Percentiles rank a stretch among this genome's conserved stretches.
Evolutionary conservation across 2,797 vertebrate genomes (phyloP).

Genomic region (Sebastes minor): DNA sequence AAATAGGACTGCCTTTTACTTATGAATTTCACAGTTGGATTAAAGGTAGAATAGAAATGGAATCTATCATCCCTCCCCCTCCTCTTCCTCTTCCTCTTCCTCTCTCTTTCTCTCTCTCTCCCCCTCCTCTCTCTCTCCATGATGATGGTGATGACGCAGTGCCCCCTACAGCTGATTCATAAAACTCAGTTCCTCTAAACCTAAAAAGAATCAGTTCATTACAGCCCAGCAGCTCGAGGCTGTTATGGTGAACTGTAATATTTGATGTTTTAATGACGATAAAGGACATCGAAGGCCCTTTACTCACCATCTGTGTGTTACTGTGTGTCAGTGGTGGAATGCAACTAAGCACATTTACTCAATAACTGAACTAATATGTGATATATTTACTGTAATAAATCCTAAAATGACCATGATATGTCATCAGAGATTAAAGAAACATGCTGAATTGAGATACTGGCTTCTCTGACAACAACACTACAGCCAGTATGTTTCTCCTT

Average conservation of each 20-base stretch:
- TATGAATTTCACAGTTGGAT: conserved; percentile 80
- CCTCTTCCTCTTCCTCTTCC: background rate
- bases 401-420: too few species aligned
- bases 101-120: background rate
- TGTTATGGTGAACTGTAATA: background rate
- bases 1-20: conserved; percentile 65
- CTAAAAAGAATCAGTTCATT: background rate
- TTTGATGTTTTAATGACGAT: background rate
- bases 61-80: conserved; percentile 60
- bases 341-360: too few species aligned
- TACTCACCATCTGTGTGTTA: background rate
- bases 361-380: too few species aligned
- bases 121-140: background rate
- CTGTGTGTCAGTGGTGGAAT: too few species aligned
- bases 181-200: background rate
- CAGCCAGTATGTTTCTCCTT: too few species aligned
- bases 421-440: too few species aligned
- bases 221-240: background rate
- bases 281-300: background rate
- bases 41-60: conserved; percentile 77
- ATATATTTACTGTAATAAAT: too few species aligned
- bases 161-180: conserved; percentile 68
- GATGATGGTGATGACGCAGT: conserved; percentile 50
- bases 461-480: too few species aligned
- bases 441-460: too few species aligned